Conservation (phyloP, 2,797 vertebrate species). For the Danio kyathit region DNA sequence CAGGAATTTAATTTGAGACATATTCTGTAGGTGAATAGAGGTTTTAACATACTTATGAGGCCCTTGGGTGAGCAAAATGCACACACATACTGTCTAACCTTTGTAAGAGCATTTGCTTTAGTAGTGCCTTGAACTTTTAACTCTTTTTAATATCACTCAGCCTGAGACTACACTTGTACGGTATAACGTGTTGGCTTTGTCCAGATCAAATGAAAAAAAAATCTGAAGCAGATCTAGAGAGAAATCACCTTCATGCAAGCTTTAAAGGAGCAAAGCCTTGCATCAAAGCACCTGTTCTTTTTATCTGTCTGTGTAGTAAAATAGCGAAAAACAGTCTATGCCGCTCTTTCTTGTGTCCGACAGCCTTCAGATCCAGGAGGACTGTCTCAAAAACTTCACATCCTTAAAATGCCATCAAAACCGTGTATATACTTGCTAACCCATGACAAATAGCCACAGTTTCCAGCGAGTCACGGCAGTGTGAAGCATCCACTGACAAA, state of each 20-base stretch:
- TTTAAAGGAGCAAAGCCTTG: neutral
- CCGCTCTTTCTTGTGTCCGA: conserved; percentile 3
- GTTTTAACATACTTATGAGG: too few species aligned
- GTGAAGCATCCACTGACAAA: conserved; percentile 27
- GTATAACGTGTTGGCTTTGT: neutral
- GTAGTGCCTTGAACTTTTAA: neutral
- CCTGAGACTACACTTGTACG: neutral
- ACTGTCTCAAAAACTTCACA: neutral
- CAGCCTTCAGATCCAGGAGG: conserved; percentile 11
- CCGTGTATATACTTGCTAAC: neutral
- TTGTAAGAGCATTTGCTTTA: neutral
- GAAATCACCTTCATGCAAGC: neutral
- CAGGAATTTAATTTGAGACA: too few species aligned
- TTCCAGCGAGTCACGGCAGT: conserved; percentile 10
- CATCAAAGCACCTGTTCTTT: conserved; percentile 20
- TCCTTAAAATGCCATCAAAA: conserved; percentile 21
- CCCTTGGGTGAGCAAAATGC: too few species aligned
- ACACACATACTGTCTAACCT: too few species aligned
- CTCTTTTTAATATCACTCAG: neutral
- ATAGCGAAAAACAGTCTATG: conserved; percentile 13
- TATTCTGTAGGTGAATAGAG: too few species aligned
- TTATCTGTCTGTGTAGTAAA: conserved; percentile 32
- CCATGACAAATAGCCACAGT: conserved; percentile 22
- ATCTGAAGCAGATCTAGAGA: conserved; percentile 10
- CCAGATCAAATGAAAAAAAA: neutral